Conservation (phyloP, 1,140 invertebrate genomes). For the Carcinoscorpius rotundicauda region DNA sequence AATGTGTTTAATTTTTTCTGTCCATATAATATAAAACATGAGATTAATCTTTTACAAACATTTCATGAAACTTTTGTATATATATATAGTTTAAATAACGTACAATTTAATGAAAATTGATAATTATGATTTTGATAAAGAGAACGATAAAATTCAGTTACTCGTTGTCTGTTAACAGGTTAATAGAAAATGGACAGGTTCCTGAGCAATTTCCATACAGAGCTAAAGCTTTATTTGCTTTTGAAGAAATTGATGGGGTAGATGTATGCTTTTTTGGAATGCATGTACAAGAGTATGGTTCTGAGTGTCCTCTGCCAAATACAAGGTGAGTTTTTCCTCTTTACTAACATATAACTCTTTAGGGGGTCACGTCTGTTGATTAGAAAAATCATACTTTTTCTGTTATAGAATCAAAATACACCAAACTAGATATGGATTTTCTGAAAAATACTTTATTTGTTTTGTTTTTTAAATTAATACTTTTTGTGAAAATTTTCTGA, state of each 20-base stretch:
- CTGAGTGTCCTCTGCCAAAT: constrained; percentile 87
- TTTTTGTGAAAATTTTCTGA: too few species aligned
- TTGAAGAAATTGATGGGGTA: constrained; percentile 94
- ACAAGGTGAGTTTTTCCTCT: constrained; percentile 40
- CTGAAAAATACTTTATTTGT: too few species aligned
- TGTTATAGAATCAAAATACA: too few species aligned
- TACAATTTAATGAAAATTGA: constrained; percentile 85
- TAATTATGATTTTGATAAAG: constrained; percentile 41
- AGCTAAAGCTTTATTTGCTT: constrained; percentile 97
- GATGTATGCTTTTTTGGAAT: constrained; percentile 99
- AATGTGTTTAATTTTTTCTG: too few species aligned
- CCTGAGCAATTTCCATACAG: constrained; percentile 85
- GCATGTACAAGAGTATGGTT: constrained; percentile 99
- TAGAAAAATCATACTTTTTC: too few species aligned
- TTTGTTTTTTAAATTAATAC: too few species aligned
- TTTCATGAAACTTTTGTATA: constrained; percentile 36
- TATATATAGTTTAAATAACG: constrained; percentile 92
- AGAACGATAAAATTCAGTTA: too few species aligned
- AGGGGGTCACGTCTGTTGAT: too few species aligned
- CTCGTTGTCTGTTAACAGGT: constrained; percentile 44
- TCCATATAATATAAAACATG: too few species aligned
- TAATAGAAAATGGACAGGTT: constrained; percentile 79
- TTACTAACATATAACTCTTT: background rate
- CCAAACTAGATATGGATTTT: too few species aligned
- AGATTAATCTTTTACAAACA: too few species aligned